Base-by-base conservation (phyloP, 37 sponge, comb jelly and placozoan genomes). In the Crambe crambe region DNA sequence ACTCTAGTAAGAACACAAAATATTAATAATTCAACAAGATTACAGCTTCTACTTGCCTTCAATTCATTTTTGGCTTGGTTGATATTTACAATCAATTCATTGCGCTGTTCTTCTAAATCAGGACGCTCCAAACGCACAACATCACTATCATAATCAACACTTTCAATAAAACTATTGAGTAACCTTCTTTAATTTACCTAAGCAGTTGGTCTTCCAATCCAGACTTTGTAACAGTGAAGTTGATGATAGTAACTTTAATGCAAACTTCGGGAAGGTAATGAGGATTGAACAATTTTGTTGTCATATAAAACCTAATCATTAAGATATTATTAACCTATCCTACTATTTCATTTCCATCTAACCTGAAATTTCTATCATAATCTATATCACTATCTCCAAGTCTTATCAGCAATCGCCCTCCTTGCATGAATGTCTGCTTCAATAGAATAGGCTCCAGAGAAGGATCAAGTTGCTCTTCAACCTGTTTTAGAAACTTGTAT, bases 251-350 rank as follows among this genome's bases (percentile, higher is more conserved):
- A 25, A 99, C 99, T 70, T 99, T 99, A 70, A 96, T 99, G 76
- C 91, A 99, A 22, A 99, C 95, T 75, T 99, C 99, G 2, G 99
- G 99, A 39, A 96, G 87, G 81, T 99, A 99, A 77, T 99, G 99
- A 34, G 99, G 99, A 76, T 99, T 99, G 44, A 95, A 43, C 93
- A 99, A 77, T 78, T 99, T 99, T 57, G 92, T 88, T 29, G 99
- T 99, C 95, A 99, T 99, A 78, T 99, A 99, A 80, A 99, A 99
- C 86, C 93, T 90, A 23, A 65, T 26, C 8, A 23, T 26, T n/a
- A n/a, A n/a, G n/a, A n/a, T n/a, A n/a, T n/a, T n/a, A n/a, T n/a
- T n/a, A n/a, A n/a, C n/a, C n/a, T n/a, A n/a, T n/a, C n/a, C n/a
- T n/a, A n/a, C n/a, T n/a, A n/a, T n/a, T n/a, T n/a, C n/a, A n/a